A percentile compares a stretch with the other conserved stretches of the same genome.
phyloP scores from a whole-genome alignment of 1,140 invertebrate species.

The Zaprionus africanus region DNA sequence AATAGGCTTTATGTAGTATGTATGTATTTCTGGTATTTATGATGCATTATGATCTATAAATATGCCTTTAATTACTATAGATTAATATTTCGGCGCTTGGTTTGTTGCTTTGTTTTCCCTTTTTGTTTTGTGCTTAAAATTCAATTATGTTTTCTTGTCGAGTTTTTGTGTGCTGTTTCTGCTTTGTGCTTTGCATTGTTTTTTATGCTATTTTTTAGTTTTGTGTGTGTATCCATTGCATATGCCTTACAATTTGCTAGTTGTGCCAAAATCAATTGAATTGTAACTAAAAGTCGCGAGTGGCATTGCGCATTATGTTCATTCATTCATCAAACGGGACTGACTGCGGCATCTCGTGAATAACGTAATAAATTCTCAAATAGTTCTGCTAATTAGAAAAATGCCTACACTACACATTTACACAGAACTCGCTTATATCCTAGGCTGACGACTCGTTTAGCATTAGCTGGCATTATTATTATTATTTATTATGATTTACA shows the following conservation, averaged over 20 bases:
- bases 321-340: conserved; percentile 12
- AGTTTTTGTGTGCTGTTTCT: conserved; percentile 40
- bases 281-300: conserved; percentile 60
- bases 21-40: conserved; percentile 68
- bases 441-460: conserved; percentile 69
- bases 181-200: conserved; percentile 21
- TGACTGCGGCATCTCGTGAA: conserved; percentile 17
- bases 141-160: conserved; percentile 40
- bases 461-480: conserved; percentile 60
- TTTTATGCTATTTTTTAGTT: conserved; percentile 23
- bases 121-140: conserved; percentile 68
- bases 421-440: conserved; percentile 70
- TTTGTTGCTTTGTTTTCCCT: conserved; percentile 61
- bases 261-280: conserved; percentile 71
- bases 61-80: conserved; percentile 81
- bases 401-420: conserved; percentile 77
- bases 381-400: conserved; percentile 73
- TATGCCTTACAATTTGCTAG: conserved; percentile 61
- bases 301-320: conserved; percentile 28
- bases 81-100: conserved; percentile 81
- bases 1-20: conserved; percentile 67
- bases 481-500: conserved; percentile 18
- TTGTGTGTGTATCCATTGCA: conserved; percentile 51
- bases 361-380: conserved; percentile 79
- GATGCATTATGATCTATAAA: conserved; percentile 79